Conservation (phyloP, 2,888 invertebrate genomes). For the Drosophila kambysellisi region DNA sequence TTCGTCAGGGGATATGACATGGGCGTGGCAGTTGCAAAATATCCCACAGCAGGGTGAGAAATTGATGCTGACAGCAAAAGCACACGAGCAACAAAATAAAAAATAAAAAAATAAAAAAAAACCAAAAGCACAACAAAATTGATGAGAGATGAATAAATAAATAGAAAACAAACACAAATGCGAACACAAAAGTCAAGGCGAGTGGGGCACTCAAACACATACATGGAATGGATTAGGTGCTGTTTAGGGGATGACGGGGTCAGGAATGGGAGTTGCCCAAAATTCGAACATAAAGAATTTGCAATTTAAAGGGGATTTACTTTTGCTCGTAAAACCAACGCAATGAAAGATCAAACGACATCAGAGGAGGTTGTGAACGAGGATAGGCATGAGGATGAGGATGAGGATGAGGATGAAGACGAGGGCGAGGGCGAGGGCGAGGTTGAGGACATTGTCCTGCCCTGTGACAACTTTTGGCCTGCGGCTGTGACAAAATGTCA, state of each 20-base stretch:
- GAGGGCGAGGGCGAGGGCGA: constrained; percentile 57
- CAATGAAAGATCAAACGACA: constrained; percentile 81
- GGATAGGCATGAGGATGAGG: constrained; percentile 24
- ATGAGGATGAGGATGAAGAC: constrained; percentile 55
- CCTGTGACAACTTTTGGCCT: constrained; percentile 45
- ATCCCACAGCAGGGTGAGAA: constrained; percentile 11
- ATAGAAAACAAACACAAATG: constrained; percentile 16
- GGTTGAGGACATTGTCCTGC: constrained; percentile 57
- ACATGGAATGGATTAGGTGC: constrained; percentile 13
- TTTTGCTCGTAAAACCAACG: constrained; percentile 78
- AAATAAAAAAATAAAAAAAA: background rate
- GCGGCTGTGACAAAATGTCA: constrained; percentile 67
- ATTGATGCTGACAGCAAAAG: constrained; percentile 29
- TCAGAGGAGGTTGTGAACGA: constrained; percentile 44
- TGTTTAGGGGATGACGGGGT: constrained; percentile 10
- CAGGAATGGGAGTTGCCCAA: constrained; percentile 41
- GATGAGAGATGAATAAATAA: constrained; percentile 59
- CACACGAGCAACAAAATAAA: constrained; percentile 1
- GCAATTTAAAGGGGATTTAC: constrained; percentile 81
- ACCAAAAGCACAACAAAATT: constrained; percentile 31
- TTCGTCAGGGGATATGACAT: constrained; percentile 11
- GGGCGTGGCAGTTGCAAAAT: constrained; percentile 52
- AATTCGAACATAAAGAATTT: constrained; percentile 80
- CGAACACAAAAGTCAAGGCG: constrained; percentile 23
- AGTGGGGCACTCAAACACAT: constrained; percentile 19